Conservation (phyloP, 1,140 invertebrate species). For the Steinernema khuongi region DNA sequence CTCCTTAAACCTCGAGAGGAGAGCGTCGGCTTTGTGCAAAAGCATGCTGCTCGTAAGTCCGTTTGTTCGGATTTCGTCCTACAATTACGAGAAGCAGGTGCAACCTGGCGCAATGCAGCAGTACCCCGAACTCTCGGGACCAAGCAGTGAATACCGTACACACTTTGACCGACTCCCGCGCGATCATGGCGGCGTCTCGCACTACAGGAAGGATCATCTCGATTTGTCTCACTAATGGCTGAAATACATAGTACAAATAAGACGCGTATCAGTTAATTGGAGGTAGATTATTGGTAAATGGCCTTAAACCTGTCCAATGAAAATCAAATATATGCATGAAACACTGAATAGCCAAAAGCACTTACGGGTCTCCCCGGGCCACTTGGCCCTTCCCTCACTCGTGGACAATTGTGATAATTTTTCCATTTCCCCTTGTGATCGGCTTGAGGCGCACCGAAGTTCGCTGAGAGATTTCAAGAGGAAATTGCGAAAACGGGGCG, state of each 20-base stretch:
- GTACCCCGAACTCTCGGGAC: constrained; percentile 33
- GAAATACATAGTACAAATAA: constrained; percentile 23
- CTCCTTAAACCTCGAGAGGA: background rate
- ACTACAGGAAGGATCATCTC: constrained; percentile 30
- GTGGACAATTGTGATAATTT: too few species aligned
- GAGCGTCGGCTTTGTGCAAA: constrained; percentile 4
- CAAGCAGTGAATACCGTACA: constrained; percentile 36
- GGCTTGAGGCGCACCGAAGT: too few species aligned
- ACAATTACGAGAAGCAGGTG: constrained; percentile 5
- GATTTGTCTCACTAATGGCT: constrained; percentile 27
- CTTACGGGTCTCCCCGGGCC: too few species aligned
- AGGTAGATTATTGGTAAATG: too few species aligned
- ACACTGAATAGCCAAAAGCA: too few species aligned
- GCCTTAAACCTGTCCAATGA: too few species aligned
- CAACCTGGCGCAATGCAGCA: background rate
- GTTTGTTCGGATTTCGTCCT: constrained; percentile 12
- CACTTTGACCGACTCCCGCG: constrained; percentile 37
- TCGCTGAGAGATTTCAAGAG: too few species aligned
- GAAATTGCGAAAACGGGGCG: too few species aligned
- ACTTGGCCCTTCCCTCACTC: too few species aligned
- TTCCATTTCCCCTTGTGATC: too few species aligned
- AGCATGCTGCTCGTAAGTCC: constrained; percentile 20
- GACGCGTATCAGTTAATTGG: too few species aligned
- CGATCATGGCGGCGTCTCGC: constrained; percentile 32
- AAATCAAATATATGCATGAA: too few species aligned